Evolutionary conservation across 2,888 invertebrate species (phyloP), one percentile per base, ranked within the genome.

Genomic region (Athripsodes cinereus): DNA sequence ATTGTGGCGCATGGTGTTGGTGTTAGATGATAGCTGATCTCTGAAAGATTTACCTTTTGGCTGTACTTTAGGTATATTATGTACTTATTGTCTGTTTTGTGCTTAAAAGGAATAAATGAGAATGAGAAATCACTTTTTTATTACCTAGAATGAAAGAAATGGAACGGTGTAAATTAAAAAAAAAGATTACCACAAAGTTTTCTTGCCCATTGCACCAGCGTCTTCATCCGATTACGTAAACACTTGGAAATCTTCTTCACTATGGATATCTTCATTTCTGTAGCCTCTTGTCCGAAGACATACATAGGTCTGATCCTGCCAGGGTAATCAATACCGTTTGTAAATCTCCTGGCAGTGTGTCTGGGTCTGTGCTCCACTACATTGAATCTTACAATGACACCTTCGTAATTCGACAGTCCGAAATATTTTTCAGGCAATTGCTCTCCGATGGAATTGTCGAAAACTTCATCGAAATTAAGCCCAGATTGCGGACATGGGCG

Each of bases 331-430:
- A 63, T 59, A 10, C 63, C 59, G 16, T 59, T 44, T 5, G 52
- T 18, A 50, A 59, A 59, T 31, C 44, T 52, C 22, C 53, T 55
- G 22, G 11, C 40, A 1, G 26, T 48, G 20, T 55, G 54, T 11
- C 49, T n/a, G 2, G 52, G 58, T 22, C 55, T 53, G 52, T 60
- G 52, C 47, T 63, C 63, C 16, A 55, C 58, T 1, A 64, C 47
- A 48, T 64, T 60, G 46, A 64, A 64, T 13, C 55, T 52, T 16
- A 66, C 57, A 44, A 65, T 65, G 11, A 65, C 61, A 20, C 62
- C 59, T 62, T 74, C 74, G 59, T 69, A 65, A 50, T 75, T 74
- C 64, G 72, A 71, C 53, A 75, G 69, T 52, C 70, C 73, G 65
- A 74, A 74, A 68, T 71, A 73, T 64, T 71, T 66, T 58, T 69